Evolutionary conservation across 2,888 invertebrate genomes (phyloP), one percentile per base, ranked within the genome.

Genomic region (Taphrorychus bicolor): DNA sequence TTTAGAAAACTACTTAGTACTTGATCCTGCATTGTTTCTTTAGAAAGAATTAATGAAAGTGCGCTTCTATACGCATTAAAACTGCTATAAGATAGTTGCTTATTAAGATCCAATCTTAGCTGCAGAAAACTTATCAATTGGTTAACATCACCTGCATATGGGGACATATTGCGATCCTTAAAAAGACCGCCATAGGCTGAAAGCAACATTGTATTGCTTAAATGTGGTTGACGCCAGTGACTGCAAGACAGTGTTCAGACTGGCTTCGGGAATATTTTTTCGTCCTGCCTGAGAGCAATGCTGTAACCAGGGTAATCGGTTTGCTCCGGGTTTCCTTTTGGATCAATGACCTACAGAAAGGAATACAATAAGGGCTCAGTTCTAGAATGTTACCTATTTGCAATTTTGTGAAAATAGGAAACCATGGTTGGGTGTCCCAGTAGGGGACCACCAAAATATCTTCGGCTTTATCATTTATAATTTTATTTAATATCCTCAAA

Each of bases 141-240:
- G 16, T 16, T 32, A 32, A 32, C 11, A 32, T n/a, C n/a, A n/a
- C n/a, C n/a, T n/a, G n/a, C n/a, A n/a, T n/a, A n/a, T n/a, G n/a
- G n/a, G n/a, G n/a, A 7, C 32, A 32, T 7, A 7, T 32, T 32
- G 7, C 32, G 32, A 7, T 32, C 32, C 7, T 32, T 32, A 70
- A 58, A 71, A 76, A 7, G 45, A 14, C 69, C 70, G 59, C 75
- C 75, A 76, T n/a, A 60, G 57, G 7, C 51, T 69, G 11, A 73
- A 66, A 5, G 69, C 60, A 18, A 59, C 63, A 17, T 60, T 52
- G 48, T 75, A 75, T 65, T 74, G 73, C 40, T 71, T 73, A 11
- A 72, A 14, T 2, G 75, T 75, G 23, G 63, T 52, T 3, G 66
- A 59, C 0, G 74, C 48, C 17, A 75, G 32, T 4, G 74, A 74